phyloP scores from a whole-genome alignment of 2,797 vertebrate species.

The Echiichthys vipera region DNA sequence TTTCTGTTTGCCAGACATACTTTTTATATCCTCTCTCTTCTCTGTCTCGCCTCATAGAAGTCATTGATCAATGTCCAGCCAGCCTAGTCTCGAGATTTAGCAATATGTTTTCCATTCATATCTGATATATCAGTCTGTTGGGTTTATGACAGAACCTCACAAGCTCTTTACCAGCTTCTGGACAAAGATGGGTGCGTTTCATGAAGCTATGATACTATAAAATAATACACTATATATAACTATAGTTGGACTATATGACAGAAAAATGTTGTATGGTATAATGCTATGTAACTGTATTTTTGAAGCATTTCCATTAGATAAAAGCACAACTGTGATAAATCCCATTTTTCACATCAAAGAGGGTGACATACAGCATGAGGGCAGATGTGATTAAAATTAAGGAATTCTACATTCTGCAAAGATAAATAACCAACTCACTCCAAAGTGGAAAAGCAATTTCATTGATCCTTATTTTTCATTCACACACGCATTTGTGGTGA shows the following conservation, averaged over 20 bases:
- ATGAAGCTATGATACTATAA: background rate
- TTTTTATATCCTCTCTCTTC: constrained; percentile 13
- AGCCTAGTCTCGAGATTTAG: constrained; percentile 16
- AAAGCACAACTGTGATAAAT: background rate
- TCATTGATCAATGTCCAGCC: constrained; percentile 45
- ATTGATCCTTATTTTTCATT: constrained; percentile 50
- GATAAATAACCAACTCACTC: constrained; percentile 20
- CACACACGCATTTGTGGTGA: constrained; percentile 8
- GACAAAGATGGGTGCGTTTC: background rate
- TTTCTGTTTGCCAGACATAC: constrained; percentile 24
- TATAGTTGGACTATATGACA: too few relatives aligned
- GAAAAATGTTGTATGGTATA: background rate
- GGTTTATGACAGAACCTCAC: constrained; percentile 9
- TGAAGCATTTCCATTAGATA: background rate
- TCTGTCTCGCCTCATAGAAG: constrained; percentile 18
- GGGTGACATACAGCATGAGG: background rate
- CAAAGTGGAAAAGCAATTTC: constrained; percentile 23
- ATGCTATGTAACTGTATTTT: too few relatives aligned
- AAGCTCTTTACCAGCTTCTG: constrained; percentile 23
- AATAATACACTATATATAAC: too few relatives aligned
- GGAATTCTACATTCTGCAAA: background rate
- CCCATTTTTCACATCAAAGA: constrained; percentile 4
- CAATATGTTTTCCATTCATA: constrained; percentile 24
- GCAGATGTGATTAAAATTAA: constrained; percentile 21
- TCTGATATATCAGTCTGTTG: constrained; percentile 15